Percentiles rank a stretch among this genome's conserved stretches.
phyloP scores from a whole-genome alignment of 2,888 invertebrate species.

The Chrysomela aeneicollis region DNA sequence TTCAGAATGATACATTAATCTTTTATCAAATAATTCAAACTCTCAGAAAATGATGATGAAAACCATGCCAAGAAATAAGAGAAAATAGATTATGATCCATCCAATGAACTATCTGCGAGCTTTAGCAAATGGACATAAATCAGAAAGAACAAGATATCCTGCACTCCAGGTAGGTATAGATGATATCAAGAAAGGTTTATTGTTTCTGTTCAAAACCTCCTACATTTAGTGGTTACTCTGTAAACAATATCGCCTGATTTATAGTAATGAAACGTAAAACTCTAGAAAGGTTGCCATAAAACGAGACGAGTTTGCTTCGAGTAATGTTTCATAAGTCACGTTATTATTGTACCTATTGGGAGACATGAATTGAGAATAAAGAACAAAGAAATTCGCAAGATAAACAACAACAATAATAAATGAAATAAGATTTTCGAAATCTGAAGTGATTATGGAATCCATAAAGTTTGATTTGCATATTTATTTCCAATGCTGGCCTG shows the following conservation, averaged over 20 bases:
- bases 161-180: constrained; percentile 1
- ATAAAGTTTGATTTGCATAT: no score
- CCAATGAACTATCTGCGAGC: no score
- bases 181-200: not conserved
- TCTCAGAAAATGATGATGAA: no score
- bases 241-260: constrained; percentile 45
- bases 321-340: not conserved
- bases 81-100: no score
- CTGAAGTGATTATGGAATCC: no score
- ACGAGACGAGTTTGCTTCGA: constrained; percentile 22
- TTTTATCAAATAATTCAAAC: no score
- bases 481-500: no score
- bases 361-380: not conserved
- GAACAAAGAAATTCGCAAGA: not conserved
- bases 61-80: no score
- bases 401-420: not conserved
- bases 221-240: constrained; percentile 33
- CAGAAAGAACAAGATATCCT: not conserved
- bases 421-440: not conserved
- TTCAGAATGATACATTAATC: no score
- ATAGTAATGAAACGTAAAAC: constrained; percentile 51
- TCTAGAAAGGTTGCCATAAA: constrained; percentile 48
- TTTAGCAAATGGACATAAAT: not conserved
- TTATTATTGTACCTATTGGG: not conserved
- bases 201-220: constrained; percentile 4